These are phyloP conservation scores for Aphelocoma californica DNA, from an alignment of 2,797 vertebrate genomes.

Conservation along the genomic window DNA sequence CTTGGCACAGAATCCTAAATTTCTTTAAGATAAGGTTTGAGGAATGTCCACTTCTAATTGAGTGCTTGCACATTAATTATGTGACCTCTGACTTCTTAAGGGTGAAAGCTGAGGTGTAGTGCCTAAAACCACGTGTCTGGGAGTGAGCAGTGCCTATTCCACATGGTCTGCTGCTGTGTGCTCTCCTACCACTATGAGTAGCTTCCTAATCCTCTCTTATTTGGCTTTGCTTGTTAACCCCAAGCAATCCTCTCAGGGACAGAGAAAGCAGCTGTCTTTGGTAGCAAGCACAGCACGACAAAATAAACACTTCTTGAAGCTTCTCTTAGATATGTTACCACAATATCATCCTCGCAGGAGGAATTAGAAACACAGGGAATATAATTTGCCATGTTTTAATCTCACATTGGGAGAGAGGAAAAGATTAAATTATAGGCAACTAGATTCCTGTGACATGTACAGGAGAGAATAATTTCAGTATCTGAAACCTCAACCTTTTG, in stretches of 20 bases:
- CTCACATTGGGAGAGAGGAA: conserved; percentile 45
- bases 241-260: conserved; percentile 66
- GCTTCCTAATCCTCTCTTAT: conserved; percentile 71
- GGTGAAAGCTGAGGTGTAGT: background rate
- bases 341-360: conserved; percentile 23
- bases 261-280: conserved; percentile 71
- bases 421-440: conserved; percentile 45
- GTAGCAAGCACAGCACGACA: conserved; percentile 56
- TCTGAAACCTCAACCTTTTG: conserved; percentile 21
- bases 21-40: conserved; percentile 4
- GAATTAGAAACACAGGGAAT: conserved; percentile 29
- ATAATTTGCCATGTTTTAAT: conserved; percentile 56
- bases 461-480: conserved; percentile 48
- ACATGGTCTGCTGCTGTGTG: background rate
- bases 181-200: conserved; percentile 36
- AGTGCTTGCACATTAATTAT: background rate
- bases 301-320: conserved; percentile 55
- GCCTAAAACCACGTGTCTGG: background rate
- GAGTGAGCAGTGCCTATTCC: background rate
- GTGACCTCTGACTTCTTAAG: conserved; percentile 8
- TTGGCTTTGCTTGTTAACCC: conserved; percentile 74
- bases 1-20: background rate
- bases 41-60: background rate
- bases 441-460: conserved; percentile 36
- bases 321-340: background rate